Evolutionary conservation across 2,113 vertebrate species (phyloP).

Genomic region (Oriolus oriolus): DNA sequence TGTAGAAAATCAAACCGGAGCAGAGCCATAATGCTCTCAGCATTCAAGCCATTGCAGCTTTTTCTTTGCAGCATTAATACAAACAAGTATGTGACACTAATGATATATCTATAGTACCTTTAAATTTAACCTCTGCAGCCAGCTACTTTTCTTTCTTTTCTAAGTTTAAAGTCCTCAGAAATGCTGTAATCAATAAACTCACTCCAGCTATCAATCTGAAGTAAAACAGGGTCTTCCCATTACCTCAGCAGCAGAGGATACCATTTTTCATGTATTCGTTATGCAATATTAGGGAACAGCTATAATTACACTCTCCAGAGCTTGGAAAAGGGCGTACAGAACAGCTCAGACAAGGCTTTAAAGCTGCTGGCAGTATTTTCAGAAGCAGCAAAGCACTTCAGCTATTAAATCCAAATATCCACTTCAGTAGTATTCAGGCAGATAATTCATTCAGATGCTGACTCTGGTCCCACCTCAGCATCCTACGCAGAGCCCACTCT

Average conservation of each 20-base stretch:
- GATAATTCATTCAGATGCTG: not conserved
- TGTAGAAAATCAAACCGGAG: not conserved
- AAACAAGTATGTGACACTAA: not conserved
- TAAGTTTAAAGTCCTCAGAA: not conserved
- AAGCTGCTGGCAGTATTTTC: not conserved
- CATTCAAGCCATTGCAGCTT: not conserved
- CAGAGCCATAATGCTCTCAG: not conserved
- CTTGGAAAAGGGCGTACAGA: not conserved
- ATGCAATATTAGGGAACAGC: not conserved
- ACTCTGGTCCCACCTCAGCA: not conserved
- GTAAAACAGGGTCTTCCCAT: not conserved
- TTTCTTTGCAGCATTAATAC: not conserved
- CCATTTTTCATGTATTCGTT: not conserved
- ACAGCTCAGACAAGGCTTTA: not conserved
- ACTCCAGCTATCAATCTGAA: not conserved
- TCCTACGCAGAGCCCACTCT: not conserved
- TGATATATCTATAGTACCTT: not conserved
- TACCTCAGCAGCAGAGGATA: not conserved
- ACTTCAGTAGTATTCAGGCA: not conserved
- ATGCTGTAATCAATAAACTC: not conserved
- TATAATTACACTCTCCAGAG: not conserved
- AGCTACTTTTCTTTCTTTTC: not conserved
- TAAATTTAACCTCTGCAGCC: not conserved
- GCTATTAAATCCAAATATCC: not conserved
- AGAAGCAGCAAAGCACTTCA: not conserved